A percentile compares a stretch with the other conserved stretches of the same genome.
Evolutionary conservation across 2,797 vertebrate species (phyloP).

Genomic region (Fundulus diaphanus): DNA sequence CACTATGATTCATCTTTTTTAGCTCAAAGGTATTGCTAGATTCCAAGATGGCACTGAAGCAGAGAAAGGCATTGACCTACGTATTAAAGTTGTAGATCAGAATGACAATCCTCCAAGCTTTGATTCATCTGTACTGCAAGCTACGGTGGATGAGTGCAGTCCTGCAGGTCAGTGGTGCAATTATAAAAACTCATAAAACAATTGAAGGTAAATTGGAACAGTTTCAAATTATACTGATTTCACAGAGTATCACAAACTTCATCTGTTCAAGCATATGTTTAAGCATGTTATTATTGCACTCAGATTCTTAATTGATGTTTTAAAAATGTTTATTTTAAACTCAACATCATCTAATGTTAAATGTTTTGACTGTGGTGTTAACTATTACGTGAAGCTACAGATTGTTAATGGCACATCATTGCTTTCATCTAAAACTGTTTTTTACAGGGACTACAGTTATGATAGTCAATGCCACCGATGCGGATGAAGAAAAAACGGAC

Average conservation of each 20-base stretch:
- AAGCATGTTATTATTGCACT: neutral
- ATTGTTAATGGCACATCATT: no score
- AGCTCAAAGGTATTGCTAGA: slow-evolving; percentile 85
- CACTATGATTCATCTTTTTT: slow-evolving; percentile 21
- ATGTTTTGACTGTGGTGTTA: neutral
- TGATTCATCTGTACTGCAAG: neutral
- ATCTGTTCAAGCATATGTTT: neutral
- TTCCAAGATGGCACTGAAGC: slow-evolving; percentile 61
- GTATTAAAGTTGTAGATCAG: slow-evolving; percentile 85
- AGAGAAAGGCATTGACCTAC: slow-evolving; percentile 84
- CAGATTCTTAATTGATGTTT: neutral
- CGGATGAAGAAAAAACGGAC: slow-evolving; percentile 80
- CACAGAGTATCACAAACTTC: neutral
- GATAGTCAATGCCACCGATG: slow-evolving; percentile 84
- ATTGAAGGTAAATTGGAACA: neutral
- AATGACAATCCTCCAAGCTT: slow-evolving; percentile 92
- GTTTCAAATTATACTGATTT: neutral
- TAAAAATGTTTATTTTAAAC: neutral
- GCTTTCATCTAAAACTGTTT: slow-evolving; percentile 18
- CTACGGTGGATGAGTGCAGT: slow-evolving; percentile 63
- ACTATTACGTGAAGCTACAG: no score
- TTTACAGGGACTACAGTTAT: slow-evolving; percentile 84
- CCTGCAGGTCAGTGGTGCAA: slow-evolving; percentile 38
- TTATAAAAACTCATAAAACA: neutral
- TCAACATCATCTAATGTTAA: neutral